Conservation (phyloP, 1,140 invertebrate species). For the Globodera rostochiensis region DNA sequence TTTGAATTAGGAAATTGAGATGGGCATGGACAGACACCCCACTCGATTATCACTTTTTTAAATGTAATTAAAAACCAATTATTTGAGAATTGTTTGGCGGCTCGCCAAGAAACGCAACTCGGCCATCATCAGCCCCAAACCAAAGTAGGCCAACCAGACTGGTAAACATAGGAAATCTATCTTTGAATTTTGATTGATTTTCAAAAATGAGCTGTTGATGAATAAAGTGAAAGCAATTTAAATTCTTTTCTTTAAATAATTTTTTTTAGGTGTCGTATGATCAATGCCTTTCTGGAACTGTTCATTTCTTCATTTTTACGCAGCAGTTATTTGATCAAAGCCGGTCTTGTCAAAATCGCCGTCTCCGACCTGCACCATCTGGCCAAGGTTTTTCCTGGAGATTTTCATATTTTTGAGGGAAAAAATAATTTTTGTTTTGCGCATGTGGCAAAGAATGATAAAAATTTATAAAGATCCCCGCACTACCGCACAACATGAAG, state of each 20-base stretch:
- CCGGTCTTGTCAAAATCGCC: slow-evolving; percentile 51
- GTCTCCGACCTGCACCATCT: slow-evolving; percentile 52
- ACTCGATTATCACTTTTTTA: not conserved
- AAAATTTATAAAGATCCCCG: slow-evolving; percentile 50
- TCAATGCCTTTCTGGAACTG: slow-evolving; percentile 54
- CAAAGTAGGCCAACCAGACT: slow-evolving; percentile 24
- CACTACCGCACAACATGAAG: slow-evolving; percentile 57
- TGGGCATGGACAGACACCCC: no score
- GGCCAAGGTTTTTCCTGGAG: slow-evolving; percentile 46
- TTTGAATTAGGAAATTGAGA: no score
- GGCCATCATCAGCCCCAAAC: slow-evolving; percentile 51
- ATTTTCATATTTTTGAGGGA: not conserved
- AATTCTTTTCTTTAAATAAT: not conserved
- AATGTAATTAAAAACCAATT: not conserved
- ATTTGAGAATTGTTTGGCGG: slow-evolving; percentile 64
- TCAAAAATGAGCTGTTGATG: not conserved
- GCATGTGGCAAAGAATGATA: slow-evolving; percentile 5
- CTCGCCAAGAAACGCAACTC: slow-evolving; percentile 59
- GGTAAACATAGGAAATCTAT: not conserved
- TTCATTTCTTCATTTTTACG: slow-evolving; percentile 56
- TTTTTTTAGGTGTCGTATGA: slow-evolving; percentile 40
- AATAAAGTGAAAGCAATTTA: not conserved
- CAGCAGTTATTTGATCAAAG: slow-evolving; percentile 49
- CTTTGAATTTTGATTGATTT: not conserved
- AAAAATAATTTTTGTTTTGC: slow-evolving; percentile 33